phyloP scores from a whole-genome alignment of 2,113 vertebrate genomes.

The Diadophis punctatus region DNA sequence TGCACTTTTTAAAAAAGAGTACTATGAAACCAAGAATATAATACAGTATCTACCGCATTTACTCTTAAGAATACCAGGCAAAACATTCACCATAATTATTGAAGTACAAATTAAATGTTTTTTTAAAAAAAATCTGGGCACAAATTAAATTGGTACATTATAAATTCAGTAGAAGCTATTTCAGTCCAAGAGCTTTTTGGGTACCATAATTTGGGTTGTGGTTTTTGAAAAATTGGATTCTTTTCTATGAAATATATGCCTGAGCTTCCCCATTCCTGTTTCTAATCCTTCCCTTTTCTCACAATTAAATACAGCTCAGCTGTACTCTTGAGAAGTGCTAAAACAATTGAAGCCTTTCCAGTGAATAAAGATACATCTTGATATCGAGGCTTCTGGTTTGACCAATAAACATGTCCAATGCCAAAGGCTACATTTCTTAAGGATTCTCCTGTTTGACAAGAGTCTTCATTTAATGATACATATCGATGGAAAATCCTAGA shows the following conservation, averaged over 20 bases:
- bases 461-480: neutral
- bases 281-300: constrained; percentile 6
- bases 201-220: constrained; percentile 61
- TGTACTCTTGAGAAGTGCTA: constrained; percentile 55
- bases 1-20: neutral
- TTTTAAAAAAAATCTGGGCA: constrained; percentile 68
- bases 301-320: constrained; percentile 59
- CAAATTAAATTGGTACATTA: constrained; percentile 73
- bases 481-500: constrained; percentile 50
- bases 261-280: constrained; percentile 32
- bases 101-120: constrained; percentile 76
- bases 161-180: constrained; percentile 72
- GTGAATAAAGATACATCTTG: constrained; percentile 46
- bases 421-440: constrained; percentile 32
- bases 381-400: constrained; percentile 20
- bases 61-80: constrained; percentile 76
- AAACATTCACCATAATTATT: constrained; percentile 71
- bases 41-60: constrained; percentile 59
- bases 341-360: constrained; percentile 35
- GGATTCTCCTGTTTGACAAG: constrained; percentile 26
- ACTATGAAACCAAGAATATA: constrained; percentile 37
- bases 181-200: constrained; percentile 69
- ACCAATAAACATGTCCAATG: accelerated
- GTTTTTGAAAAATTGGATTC: constrained; percentile 64
- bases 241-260: constrained; percentile 65